These are phyloP conservation scores for Coelogynopora nodosa DNA, from an alignment of 2,888 invertebrate species.

Conservation along the genomic window DNA sequence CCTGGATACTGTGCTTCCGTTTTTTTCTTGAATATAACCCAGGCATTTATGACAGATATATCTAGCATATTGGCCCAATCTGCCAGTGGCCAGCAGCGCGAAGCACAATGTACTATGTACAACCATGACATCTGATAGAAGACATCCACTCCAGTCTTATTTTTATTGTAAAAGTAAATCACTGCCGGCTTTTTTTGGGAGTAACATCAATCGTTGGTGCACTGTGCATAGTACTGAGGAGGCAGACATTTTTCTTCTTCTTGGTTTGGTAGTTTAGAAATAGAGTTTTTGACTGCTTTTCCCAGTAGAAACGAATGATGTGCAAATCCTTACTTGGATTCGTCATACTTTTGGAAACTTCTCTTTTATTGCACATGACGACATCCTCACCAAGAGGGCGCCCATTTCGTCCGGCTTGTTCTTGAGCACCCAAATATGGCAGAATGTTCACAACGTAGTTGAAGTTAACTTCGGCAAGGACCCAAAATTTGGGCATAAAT, in stretches of 20 bases:
- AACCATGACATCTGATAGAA: not conserved
- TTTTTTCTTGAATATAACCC: slow-evolving; percentile 3
- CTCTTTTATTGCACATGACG: not conserved
- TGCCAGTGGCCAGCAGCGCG: not conserved
- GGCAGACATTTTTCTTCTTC: slow-evolving; percentile 25
- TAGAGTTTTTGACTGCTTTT: slow-evolving; percentile 2
- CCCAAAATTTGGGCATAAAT: not conserved
- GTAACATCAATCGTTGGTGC: slow-evolving; percentile 17
- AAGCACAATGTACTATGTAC: slow-evolving; percentile 4
- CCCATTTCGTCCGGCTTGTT: not conserved
- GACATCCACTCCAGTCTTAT: not conserved
- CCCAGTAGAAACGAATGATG: not conserved
- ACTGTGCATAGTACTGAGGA: slow-evolving; percentile 4
- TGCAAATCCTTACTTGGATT: slow-evolving; percentile 19
- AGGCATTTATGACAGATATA: slow-evolving; percentile 11
- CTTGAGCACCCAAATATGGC: not conserved
- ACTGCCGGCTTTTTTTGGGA: slow-evolving; percentile 1
- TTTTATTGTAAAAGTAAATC: slow-evolving; percentile 2
- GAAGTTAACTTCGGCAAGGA: not conserved
- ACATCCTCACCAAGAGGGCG: not conserved
- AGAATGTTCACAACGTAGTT: slow-evolving; percentile 20
- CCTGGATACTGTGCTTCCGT: not conserved
- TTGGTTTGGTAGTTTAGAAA: slow-evolving; percentile 20
- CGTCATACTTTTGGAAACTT: slow-evolving; percentile 6
- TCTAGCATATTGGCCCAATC: slow-evolving; percentile 18